phyloP scores from a whole-genome alignment of 2,113 vertebrate genomes.

The Typhlomys cinereus region DNA sequence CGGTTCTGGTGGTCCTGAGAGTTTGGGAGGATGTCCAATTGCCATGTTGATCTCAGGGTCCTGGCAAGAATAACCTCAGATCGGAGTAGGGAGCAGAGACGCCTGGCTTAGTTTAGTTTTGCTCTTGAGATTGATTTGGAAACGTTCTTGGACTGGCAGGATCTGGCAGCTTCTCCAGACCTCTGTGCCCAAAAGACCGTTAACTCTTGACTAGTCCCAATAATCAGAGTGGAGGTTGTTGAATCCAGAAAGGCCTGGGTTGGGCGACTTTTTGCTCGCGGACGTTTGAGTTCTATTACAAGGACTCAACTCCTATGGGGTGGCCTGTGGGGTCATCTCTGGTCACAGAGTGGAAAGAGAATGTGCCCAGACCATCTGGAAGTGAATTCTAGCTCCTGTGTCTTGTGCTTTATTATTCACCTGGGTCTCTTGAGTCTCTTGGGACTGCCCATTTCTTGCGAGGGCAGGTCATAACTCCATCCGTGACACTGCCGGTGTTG shows the following conservation, averaged over 20 bases:
- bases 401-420: not conserved
- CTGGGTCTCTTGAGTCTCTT: not conserved
- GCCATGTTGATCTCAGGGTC: not conserved
- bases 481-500: too few species aligned
- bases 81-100: not conserved
- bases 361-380: slow-evolving; percentile 26
- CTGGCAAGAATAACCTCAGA: not conserved
- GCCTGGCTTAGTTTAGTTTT: slow-evolving; percentile 5
- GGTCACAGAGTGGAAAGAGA: not conserved
- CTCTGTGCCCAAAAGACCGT: slow-evolving; percentile 9
- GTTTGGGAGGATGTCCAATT: not conserved
- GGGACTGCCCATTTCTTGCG: not conserved
- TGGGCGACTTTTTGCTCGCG: not conserved
- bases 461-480: not conserved
- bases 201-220: slow-evolving; percentile 43
- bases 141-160: not conserved
- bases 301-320: not conserved
- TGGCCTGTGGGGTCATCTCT: not conserved
- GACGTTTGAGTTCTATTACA: slow-evolving; percentile 7
- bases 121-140: slow-evolving; percentile 20
- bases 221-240: not conserved
- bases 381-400: slow-evolving; percentile 10
- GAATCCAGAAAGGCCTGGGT: not conserved
- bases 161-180: not conserved
- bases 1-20: not conserved